phyloP scores from a whole-genome alignment of 2,797 vertebrate genomes.

The Pantherophis vulpinus region DNA sequence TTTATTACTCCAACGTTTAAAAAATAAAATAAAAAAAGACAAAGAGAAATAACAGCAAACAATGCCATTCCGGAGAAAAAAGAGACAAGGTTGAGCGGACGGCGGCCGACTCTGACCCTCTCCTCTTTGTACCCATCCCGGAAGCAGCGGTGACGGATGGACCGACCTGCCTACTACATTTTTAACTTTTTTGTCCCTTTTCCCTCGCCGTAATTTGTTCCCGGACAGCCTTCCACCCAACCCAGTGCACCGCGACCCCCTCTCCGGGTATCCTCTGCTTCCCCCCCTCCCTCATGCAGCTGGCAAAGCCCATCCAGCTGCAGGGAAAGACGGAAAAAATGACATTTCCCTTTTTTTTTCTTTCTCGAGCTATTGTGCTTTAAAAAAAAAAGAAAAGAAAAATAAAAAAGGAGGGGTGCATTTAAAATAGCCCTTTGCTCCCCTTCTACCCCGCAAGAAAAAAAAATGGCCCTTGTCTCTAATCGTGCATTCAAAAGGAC shows the following conservation, averaged over 20 bases:
- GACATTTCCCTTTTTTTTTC: neutral
- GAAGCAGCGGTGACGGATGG: neutral
- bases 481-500: neutral
- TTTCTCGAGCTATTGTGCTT: neutral
- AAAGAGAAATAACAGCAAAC: neutral
- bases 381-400: neutral
- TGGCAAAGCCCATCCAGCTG: neutral
- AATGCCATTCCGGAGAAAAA: neutral
- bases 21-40: neutral
- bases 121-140: neutral
- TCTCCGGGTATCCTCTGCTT: no score
- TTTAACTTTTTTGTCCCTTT: neutral
- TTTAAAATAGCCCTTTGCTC: slow-evolving; percentile 1
- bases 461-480: neutral
- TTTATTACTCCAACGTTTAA: slow-evolving; percentile 17
- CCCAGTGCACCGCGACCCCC: no score
- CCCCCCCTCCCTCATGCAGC: no score
- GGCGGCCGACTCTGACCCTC: rapidly evolving
- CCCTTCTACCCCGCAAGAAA: no score
- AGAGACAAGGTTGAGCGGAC: neutral
- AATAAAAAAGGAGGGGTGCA: neutral
- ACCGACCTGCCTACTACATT: neutral
- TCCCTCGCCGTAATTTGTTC: neutral
- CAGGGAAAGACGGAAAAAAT: neutral
- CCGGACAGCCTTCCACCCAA: neutral